A percentile compares a stretch with the other conserved stretches of the same genome.
phyloP scores from a whole-genome alignment of 2,113 vertebrate genomes.

The Geothlypis trichas region DNA sequence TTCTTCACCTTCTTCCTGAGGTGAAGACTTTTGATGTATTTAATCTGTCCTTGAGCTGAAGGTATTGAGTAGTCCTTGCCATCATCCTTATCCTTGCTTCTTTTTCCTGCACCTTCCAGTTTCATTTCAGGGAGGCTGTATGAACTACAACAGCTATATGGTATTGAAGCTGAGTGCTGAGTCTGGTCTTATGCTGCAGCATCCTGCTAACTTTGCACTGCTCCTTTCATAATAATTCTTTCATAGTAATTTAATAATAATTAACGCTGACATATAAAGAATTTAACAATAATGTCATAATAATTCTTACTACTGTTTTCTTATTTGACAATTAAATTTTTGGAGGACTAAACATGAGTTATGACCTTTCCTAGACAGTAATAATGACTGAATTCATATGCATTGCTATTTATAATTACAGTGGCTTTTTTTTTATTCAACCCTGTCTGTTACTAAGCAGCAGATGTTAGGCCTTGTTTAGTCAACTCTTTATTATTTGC shows the following conservation, averaged over 20 bases:
- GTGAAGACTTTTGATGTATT: not conserved
- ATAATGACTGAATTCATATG: not conserved
- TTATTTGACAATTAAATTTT: not conserved
- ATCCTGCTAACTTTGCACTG: not conserved
- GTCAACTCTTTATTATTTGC: not conserved
- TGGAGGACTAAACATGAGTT: not conserved
- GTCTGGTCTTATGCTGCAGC: accelerated
- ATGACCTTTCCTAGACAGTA: not conserved
- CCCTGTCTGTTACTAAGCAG: not conserved
- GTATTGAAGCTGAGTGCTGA: not conserved
- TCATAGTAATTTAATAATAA: not conserved
- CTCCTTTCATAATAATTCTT: not conserved
- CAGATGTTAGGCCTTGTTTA: not conserved
- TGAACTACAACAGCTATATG: not conserved
- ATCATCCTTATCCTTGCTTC: not conserved
- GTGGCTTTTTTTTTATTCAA: not conserved
- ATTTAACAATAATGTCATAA: not conserved
- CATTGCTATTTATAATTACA: not conserved
- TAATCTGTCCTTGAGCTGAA: not conserved
- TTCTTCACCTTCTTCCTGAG: too few relatives aligned
- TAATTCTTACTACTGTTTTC: not conserved
- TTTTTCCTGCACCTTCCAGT: not conserved
- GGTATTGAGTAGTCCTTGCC: not conserved
- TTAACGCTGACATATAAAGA: not conserved
- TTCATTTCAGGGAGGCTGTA: not conserved